Evolutionary conservation across 2,888 invertebrate species (phyloP).

Genomic region (Beris morrisii): DNA sequence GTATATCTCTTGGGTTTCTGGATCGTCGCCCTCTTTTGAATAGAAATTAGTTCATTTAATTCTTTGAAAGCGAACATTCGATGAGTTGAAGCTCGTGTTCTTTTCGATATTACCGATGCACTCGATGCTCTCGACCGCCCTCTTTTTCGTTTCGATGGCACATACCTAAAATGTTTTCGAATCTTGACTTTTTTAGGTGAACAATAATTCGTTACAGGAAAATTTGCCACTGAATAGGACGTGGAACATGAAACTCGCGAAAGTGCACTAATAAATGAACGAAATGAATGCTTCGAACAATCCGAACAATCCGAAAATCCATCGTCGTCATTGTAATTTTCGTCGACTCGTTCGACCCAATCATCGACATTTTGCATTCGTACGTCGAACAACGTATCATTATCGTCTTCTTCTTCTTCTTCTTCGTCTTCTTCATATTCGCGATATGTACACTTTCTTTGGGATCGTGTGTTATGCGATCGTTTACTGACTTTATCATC

Average conservation of each 20-base stretch:
- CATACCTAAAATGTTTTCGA: background rate
- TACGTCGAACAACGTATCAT: background rate
- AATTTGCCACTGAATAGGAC: too few relatives aligned
- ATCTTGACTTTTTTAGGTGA: background rate
- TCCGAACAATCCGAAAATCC: too few relatives aligned
- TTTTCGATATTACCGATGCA: slow-evolving; percentile 6
- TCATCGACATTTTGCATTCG: slow-evolving; percentile 17
- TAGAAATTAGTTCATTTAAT: too few relatives aligned
- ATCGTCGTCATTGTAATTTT: background rate
- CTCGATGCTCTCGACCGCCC: slow-evolving; percentile 1
- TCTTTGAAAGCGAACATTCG: background rate
- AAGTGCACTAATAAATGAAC: background rate
- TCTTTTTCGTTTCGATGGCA: background rate
- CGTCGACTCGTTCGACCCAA: slow-evolving; percentile 12
- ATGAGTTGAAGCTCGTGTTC: background rate
- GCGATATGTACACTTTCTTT: background rate
- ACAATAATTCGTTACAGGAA: background rate
- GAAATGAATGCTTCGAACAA: too few relatives aligned
- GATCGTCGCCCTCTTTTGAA: too few relatives aligned
- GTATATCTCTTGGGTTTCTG: too few relatives aligned
- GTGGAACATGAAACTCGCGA: slow-evolving; percentile 2
- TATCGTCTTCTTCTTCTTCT: slow-evolving; percentile 6
- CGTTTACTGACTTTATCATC: background rate
- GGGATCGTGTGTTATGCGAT: slow-evolving; percentile 6
- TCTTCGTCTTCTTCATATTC: background rate